phyloP scores from a whole-genome alignment of 2,113 vertebrate genomes.

The Zapus hudsonius region DNA sequence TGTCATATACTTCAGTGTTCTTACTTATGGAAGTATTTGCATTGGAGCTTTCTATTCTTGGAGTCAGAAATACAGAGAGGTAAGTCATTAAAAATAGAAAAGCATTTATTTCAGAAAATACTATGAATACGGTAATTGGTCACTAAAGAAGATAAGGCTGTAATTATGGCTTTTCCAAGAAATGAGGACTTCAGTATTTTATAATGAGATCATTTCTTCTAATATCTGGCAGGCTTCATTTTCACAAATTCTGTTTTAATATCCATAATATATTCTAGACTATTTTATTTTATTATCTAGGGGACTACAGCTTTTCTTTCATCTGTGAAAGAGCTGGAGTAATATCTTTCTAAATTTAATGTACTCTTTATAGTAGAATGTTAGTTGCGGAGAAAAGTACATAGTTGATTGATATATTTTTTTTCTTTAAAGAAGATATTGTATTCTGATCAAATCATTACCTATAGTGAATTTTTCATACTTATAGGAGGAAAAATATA shows the following conservation, averaged over 20 bases:
- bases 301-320: conserved; percentile 56
- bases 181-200: conserved; percentile 64
- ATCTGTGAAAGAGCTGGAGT: conserved; percentile 49
- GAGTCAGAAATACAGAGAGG: conserved; percentile 35
- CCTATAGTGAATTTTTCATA: conserved; percentile 43
- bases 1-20: conserved; percentile 34
- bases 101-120: conserved; percentile 68
- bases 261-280: conserved; percentile 53
- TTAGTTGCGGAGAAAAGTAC: conserved; percentile 62
- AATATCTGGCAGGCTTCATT: conserved; percentile 59
- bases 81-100: conserved; percentile 55
- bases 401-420: conserved; percentile 64
- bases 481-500: conserved; percentile 23
- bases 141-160: conserved; percentile 50
- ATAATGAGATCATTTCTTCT: conserved; percentile 60
- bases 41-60: conserved; percentile 30
- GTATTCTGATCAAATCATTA: conserved; percentile 67
- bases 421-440: conserved; percentile 36
- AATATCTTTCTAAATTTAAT: conserved; percentile 66
- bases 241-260: conserved; percentile 64
- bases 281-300: conserved; percentile 61
- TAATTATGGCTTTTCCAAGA: conserved; percentile 55
- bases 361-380: conserved; percentile 22
- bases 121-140: conserved; percentile 58
- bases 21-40: conserved; percentile 32